Evolutionary conservation across 2,113 vertebrate genomes (phyloP).

Genomic region (Elephantulus edwardii): DNA sequence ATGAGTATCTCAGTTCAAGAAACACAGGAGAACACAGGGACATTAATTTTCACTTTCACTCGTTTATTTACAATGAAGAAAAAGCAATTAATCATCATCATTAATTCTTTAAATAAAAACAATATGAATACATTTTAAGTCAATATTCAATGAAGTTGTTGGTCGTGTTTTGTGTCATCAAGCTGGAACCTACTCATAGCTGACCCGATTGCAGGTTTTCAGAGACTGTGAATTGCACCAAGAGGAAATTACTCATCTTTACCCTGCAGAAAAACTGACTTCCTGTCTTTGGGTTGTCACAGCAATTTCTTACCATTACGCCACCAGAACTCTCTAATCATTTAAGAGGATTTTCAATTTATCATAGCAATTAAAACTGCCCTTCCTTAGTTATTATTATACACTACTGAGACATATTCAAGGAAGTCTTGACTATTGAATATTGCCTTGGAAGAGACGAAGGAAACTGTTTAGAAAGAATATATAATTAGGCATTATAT

Average conservation of each 20-base stretch:
- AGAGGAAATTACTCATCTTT: no score
- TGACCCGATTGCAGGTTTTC: no score
- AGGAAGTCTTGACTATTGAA: background rate
- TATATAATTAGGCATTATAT: no score
- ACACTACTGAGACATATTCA: background rate
- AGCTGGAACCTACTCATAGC: no score
- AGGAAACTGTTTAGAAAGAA: no score
- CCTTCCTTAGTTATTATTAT: background rate
- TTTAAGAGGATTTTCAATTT: background rate
- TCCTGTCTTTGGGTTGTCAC: no score
- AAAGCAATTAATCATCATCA: background rate
- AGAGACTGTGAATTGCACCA: no score
- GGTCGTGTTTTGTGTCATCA: no score
- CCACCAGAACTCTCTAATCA: no score
- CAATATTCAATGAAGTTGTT: background rate
- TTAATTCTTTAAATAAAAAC: background rate
- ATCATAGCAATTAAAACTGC: background rate
- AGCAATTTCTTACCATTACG: no score
- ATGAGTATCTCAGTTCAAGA: background rate
- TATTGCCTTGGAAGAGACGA: no score
- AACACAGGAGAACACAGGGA: background rate
- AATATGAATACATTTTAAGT: background rate
- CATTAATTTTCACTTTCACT: background rate
- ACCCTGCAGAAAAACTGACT: no score
- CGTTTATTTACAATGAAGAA: background rate